These are phyloP conservation scores for Fulmarus glacialis DNA, from an alignment of 2,113 vertebrate species.

Conservation along the genomic window DNA sequence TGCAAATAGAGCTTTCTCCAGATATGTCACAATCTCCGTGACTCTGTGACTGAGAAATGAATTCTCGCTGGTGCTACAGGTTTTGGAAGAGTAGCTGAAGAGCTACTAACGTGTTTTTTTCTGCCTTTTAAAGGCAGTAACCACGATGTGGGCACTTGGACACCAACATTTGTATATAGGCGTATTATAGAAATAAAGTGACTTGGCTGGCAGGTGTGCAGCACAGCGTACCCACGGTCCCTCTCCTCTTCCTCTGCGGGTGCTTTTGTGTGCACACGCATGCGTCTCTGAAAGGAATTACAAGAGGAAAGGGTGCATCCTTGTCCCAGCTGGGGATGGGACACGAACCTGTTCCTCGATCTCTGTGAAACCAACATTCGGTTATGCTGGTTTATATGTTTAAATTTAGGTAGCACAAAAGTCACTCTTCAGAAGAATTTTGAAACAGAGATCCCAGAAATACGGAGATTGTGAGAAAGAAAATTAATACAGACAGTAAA, in stretches of 20 bases:
- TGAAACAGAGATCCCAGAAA: background rate
- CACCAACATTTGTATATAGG: background rate
- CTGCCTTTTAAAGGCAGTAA: background rate
- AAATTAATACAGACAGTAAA: background rate
- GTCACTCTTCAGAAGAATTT: background rate
- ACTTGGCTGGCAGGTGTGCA: background rate
- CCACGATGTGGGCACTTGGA: accelerated
- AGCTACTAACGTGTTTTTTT: background rate
- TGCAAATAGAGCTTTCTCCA: constrained; percentile 27
- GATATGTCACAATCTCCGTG: background rate
- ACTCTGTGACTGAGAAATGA: background rate
- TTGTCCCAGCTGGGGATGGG: background rate
- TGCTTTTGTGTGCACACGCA: background rate
- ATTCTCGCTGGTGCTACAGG: background rate
- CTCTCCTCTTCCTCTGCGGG: background rate
- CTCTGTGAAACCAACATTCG: background rate
- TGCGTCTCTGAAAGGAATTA: background rate
- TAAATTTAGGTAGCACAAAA: background rate
- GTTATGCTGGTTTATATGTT: background rate
- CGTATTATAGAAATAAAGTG: background rate
- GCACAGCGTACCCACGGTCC: accelerated
- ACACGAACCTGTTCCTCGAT: accelerated
- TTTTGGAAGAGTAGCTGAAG: background rate
- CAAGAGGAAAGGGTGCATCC: background rate
- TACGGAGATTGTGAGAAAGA: background rate